Evolutionary conservation across 1,140 invertebrate species (phyloP).

Genomic region (Eupeodes corollae): DNA sequence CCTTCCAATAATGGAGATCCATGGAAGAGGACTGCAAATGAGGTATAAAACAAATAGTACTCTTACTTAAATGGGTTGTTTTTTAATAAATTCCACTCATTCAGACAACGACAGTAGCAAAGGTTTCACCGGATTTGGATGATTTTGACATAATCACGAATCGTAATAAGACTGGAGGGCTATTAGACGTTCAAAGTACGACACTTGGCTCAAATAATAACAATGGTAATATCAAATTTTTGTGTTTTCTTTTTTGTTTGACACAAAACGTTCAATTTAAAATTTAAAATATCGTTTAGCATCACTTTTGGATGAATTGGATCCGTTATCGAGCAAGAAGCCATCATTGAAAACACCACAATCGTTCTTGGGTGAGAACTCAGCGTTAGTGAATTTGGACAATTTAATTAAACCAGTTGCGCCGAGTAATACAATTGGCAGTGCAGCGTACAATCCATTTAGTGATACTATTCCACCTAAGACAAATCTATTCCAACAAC

Average conservation of each 20-base stretch:
- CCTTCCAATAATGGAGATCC: constrained; percentile 35
- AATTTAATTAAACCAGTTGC: constrained; percentile 67
- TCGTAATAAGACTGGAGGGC: constrained; percentile 39
- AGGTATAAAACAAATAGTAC: too few species aligned
- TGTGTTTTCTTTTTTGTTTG: neutral
- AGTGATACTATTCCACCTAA: constrained; percentile 34
- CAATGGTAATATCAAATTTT: constrained; percentile 22
- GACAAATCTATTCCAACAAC: constrained; percentile 39
- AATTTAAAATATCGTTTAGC: constrained; percentile 11
- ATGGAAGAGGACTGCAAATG: constrained; percentile 23
- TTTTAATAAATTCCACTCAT: too few species aligned
- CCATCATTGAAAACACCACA: constrained; percentile 72
- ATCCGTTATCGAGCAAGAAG: constrained; percentile 33
- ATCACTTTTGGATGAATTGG: constrained; percentile 33
- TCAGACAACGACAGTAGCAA: too few species aligned
- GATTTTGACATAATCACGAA: constrained; percentile 76
- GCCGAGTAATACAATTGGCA: constrained; percentile 19
- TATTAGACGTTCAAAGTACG: constrained; percentile 23
- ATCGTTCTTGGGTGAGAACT: constrained; percentile 88
- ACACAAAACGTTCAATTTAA: constrained; percentile 4
- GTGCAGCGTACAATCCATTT: constrained; percentile 35
- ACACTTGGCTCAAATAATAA: constrained; percentile 34
- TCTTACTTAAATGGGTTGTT: too few species aligned
- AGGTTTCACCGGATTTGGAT: constrained; percentile 53
- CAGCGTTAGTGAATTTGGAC: constrained; percentile 86